Conservation (phyloP, 2,113 vertebrate genomes). For the Irena cyanogastra region DNA sequence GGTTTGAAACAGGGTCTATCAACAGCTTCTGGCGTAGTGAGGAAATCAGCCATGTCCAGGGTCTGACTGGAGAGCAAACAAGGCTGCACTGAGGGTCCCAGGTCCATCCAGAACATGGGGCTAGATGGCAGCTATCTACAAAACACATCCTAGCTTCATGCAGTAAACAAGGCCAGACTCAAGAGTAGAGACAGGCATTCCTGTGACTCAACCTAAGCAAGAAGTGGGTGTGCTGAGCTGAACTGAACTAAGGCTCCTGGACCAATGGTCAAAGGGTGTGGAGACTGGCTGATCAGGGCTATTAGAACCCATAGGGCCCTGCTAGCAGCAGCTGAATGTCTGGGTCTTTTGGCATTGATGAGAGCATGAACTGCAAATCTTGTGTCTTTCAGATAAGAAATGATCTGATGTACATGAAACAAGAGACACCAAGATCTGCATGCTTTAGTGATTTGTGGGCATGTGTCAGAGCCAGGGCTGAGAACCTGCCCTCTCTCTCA, state of each 20-base stretch:
- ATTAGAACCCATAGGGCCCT: not conserved
- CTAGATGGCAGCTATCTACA: not conserved
- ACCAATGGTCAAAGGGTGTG: not conserved
- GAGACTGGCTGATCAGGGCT: not conserved
- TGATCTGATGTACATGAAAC: not conserved
- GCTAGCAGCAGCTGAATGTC: not conserved
- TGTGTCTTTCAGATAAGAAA: not conserved
- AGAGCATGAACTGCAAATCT: not conserved
- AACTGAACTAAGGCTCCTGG: not conserved
- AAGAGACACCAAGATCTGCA: not conserved
- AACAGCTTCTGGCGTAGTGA: not conserved
- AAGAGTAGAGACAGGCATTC: fast-evolving
- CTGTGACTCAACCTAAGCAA: fast-evolving
- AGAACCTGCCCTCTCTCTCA: not conserved
- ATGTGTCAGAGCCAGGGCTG: not conserved
- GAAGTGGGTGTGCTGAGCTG: not conserved
- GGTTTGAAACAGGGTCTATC: not conserved
- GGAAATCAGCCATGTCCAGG: not conserved
- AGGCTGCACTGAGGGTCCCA: not conserved
- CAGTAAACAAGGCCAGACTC: not conserved
- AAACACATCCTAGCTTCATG: not conserved
- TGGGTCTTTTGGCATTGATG: not conserved
- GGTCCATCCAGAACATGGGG: not conserved
- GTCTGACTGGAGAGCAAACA: not conserved
- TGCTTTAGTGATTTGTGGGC: not conserved